Percentiles rank a stretch among this genome's conserved stretches.
These are phyloP conservation scores for Petrocephalus zakoni DNA, from an alignment of 2,113 vertebrate species.

Conservation along the genomic window DNA sequence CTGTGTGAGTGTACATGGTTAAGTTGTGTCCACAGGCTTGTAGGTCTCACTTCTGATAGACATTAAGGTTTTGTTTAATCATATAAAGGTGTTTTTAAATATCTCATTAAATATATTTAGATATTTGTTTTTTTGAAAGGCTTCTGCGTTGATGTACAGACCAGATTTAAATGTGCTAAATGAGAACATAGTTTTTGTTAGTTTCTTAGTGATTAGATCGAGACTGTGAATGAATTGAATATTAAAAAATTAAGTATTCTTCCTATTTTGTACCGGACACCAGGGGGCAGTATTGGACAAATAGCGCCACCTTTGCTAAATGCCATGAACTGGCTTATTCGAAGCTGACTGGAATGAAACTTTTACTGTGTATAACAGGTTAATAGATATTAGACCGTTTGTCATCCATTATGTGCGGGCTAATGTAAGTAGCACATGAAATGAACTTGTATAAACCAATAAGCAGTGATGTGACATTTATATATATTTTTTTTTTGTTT, in stretches of 20 bases:
- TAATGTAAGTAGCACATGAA: conserved; percentile 3
- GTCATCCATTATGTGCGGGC: neutral
- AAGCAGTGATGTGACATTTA: neutral
- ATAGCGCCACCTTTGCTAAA: neutral
- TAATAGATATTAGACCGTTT: conserved; percentile 6
- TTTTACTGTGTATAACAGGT: conserved; percentile 2
- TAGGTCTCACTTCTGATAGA: neutral
- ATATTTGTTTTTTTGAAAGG: neutral
- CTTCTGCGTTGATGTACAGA: neutral
- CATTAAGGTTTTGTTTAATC: neutral
- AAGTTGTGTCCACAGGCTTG: neutral
- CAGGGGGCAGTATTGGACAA: conserved; percentile 40
- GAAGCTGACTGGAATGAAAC: conserved; percentile 6
- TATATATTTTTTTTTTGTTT: conserved; percentile 3
- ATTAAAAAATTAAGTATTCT: neutral
- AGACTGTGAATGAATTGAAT: neutral
- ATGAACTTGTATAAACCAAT: neutral
- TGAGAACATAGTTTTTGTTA: neutral
- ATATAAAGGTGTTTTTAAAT: neutral
- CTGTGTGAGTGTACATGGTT: neutral
- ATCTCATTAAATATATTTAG: neutral
- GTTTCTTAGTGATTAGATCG: neutral
- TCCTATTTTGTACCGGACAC: conserved; percentile 31
- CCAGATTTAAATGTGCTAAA: neutral
- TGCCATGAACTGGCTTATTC: neutral